phyloP scores from a whole-genome alignment of 2,888 invertebrate genomes.

The Caenorhabditis sp. region DNA sequence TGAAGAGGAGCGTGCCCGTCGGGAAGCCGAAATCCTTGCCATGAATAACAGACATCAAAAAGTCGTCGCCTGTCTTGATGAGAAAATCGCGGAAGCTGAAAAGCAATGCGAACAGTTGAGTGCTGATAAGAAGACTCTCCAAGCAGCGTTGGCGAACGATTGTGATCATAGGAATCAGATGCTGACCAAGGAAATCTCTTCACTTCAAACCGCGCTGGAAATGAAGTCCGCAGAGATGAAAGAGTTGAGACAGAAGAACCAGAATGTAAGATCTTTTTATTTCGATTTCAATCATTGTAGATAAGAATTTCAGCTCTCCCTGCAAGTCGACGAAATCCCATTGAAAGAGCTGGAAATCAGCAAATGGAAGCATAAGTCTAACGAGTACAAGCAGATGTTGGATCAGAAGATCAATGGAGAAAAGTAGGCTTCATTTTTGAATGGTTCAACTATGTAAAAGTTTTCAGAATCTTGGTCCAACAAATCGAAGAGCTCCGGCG shows the following conservation, averaged over 20 bases:
- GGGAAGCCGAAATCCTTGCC: conserved; percentile 68
- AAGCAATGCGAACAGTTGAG: conserved; percentile 69
- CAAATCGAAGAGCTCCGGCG: conserved; percentile 75
- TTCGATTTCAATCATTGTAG: neutral
- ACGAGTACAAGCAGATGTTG: conserved; percentile 90
- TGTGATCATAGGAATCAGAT: conserved; percentile 75
- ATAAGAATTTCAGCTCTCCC: conserved; percentile 62
- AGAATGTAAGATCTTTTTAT: conserved; percentile 52
- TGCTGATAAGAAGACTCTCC: conserved; percentile 69
- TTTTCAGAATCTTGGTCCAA: conserved; percentile 69
- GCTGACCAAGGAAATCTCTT: conserved; percentile 76
- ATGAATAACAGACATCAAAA: conserved; percentile 71
- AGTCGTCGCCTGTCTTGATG: conserved; percentile 68
- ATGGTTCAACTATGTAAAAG: neutral
- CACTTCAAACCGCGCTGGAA: conserved; percentile 77
- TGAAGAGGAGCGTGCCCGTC: conserved; percentile 66
- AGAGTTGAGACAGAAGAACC: conserved; percentile 75
- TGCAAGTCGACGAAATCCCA: conserved; percentile 77
- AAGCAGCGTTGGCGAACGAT: conserved; percentile 72
- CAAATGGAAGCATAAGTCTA: conserved; percentile 90
- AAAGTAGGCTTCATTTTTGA: conserved; percentile 82
- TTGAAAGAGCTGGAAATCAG: conserved; percentile 85
- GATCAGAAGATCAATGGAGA: conserved; percentile 89
- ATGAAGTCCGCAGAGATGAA: conserved; percentile 78
- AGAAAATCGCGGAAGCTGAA: conserved; percentile 70